phyloP scores from a whole-genome alignment of 2,113 vertebrate species.

The Leuciscus idus region DNA sequence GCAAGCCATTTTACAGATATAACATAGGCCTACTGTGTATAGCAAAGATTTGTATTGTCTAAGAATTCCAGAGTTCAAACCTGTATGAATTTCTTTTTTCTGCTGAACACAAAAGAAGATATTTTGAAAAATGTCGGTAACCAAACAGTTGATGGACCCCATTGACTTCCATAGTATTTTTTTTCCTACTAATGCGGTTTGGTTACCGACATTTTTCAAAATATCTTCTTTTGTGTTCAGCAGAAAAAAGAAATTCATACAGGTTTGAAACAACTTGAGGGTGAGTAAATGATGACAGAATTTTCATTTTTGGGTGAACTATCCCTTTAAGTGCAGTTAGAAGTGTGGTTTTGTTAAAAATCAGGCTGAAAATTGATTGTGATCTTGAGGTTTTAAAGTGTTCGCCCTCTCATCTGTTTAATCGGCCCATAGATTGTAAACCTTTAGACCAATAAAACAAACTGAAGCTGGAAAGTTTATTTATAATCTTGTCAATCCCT shows the following conservation, averaged over 20 bases:
- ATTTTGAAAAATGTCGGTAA: no score
- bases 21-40: not conserved
- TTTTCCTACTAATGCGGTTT: no score
- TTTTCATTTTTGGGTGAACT: no score
- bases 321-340: not conserved
- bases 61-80: not conserved
- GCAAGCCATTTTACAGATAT: not conserved
- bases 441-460: constrained; percentile 55
- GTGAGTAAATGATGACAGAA: no score
- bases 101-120: no score
- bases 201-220: no score
- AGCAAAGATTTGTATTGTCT: not conserved
- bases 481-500: constrained; percentile 44
- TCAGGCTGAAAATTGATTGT: not conserved
- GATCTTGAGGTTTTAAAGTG: constrained; percentile 54
- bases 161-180: no score
- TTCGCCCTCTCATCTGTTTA: constrained; percentile 62
- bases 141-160: no score
- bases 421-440: constrained; percentile 68
- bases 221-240: no score
- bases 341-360: not conserved
- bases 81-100: no score
- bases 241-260: no score
- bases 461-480: constrained; percentile 55
- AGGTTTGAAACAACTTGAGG: no score